Base-by-base conservation (phyloP, 2,113 vertebrate species). In the Heterocephalus glaber region DNA sequence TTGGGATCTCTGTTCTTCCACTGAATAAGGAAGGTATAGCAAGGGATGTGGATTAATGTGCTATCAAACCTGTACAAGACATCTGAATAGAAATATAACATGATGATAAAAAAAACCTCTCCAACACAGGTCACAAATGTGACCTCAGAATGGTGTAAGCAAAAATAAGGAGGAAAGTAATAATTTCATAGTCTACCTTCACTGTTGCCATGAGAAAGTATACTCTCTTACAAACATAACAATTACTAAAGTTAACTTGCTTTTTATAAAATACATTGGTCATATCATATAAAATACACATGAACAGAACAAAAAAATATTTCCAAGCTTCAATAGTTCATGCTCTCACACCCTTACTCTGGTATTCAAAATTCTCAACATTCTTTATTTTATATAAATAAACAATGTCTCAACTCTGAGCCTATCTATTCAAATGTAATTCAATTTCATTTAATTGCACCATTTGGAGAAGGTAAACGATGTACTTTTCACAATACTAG, bases 301-400 rank as follows among this genome's bases (percentile, higher is more conserved):
- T 11, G 33, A 82, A 56, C 41, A 89, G 74, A 83, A 72, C 11
- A 80, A 41, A 89, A 93, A 97, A 76, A 41, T 77, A 90, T 93
- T 83, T 66, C 22, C 47, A 89, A 82, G 8, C 66, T 89, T 82
- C n/a, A 56, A 76, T 86, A 88, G 76, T 33, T 77, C 44, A 44
- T 84, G n/a, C 74, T 63, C n/a, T 41, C 68, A 20, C 19, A 49
- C 38, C 28, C 95, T 89, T 93, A 74, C 7, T 68, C n/a, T 52
- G 14, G 28, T 70, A 6, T 68, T 90, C 87, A 82, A 90, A 94
- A 92, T 94, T 72, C 72, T 93, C 77, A 30, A 9, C 38, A 61
- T 86, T 80, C n/a, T 92, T 90, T 90, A 28, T 86, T 70, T 96
- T 86, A 41, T 91, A 76, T 70, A 79, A 96, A 44, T 38, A 89